phyloP scores from a whole-genome alignment of 2,888 invertebrate species.

The Cinara cedri region DNA sequence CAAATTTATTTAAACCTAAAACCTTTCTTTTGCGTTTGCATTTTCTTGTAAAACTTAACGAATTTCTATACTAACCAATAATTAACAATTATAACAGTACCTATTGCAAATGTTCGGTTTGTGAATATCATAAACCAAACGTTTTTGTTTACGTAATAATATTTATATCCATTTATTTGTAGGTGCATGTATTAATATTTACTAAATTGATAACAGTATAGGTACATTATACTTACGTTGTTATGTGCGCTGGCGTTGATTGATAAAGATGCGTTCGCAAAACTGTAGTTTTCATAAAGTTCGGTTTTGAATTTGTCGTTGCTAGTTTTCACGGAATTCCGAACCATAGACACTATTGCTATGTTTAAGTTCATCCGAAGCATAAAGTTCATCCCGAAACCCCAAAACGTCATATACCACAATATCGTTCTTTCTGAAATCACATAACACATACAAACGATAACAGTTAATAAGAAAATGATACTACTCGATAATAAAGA shows the following conservation, averaged over 20 bases:
- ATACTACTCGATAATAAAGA: neutral
- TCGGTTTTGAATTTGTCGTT: neutral
- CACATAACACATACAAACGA: neutral
- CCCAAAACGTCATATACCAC: slow-evolving; percentile 71
- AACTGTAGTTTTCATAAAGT: neutral
- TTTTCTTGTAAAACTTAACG: too few relatives aligned
- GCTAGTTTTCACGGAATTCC: neutral
- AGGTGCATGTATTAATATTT: too few relatives aligned
- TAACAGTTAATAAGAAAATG: neutral
- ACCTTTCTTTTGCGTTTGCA: too few relatives aligned
- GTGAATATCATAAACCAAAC: too few relatives aligned
- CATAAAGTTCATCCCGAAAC: slow-evolving; percentile 75
- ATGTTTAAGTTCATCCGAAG: slow-evolving; percentile 72
- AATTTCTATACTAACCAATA: too few relatives aligned
- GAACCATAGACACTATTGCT: slow-evolving; percentile 72
- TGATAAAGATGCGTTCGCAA: neutral
- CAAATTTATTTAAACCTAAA: too few relatives aligned
- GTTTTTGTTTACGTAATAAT: too few relatives aligned
- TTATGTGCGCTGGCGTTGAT: neutral
- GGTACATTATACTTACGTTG: slow-evolving; percentile 6
- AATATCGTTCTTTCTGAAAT: slow-evolving; percentile 65
- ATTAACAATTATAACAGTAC: too few relatives aligned
- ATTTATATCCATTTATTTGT: too few relatives aligned
- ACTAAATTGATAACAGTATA: too few relatives aligned
- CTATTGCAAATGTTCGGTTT: too few relatives aligned